phyloP scores from a whole-genome alignment of 2,113 vertebrate species.

The Pterocles gutturalis region DNA sequence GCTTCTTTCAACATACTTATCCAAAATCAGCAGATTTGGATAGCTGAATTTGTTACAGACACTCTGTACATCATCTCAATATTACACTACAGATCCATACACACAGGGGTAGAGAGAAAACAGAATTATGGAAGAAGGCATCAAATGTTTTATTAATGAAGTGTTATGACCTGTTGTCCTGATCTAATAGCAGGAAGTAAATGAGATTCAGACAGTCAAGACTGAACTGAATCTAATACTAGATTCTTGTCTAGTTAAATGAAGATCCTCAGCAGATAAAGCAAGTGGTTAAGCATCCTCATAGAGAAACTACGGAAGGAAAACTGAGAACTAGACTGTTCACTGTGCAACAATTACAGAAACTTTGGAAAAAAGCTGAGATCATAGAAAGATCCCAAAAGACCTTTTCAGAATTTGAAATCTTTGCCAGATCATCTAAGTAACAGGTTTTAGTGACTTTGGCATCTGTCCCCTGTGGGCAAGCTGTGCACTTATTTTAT shows the following conservation, averaged over 20 bases:
- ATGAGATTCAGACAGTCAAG: not conserved
- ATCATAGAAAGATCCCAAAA: not conserved
- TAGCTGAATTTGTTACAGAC: not conserved
- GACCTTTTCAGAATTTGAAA: not conserved
- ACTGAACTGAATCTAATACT: not conserved
- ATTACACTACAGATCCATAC: not conserved
- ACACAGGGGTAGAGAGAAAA: not conserved
- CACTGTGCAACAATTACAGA: not conserved
- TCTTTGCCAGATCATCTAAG: not conserved
- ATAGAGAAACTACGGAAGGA: not conserved
- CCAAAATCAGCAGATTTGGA: not conserved
- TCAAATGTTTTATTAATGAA: not conserved
- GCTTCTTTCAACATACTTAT: not conserved
- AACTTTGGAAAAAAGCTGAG: not conserved
- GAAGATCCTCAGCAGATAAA: not conserved
- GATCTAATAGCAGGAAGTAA: not conserved
- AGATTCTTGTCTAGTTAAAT: not conserved
- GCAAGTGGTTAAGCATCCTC: not conserved
- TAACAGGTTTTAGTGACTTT: not conserved
- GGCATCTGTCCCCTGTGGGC: not conserved
- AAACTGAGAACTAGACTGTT: not conserved
- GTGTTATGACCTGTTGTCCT: not conserved
- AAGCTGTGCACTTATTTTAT: not conserved
- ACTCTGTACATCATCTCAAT: not conserved
- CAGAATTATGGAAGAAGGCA: not conserved